Percentiles rank a stretch among this genome's conserved stretches.
phyloP scores from a whole-genome alignment of 2,797 vertebrate genomes.

The Pteropus rufus region DNA sequence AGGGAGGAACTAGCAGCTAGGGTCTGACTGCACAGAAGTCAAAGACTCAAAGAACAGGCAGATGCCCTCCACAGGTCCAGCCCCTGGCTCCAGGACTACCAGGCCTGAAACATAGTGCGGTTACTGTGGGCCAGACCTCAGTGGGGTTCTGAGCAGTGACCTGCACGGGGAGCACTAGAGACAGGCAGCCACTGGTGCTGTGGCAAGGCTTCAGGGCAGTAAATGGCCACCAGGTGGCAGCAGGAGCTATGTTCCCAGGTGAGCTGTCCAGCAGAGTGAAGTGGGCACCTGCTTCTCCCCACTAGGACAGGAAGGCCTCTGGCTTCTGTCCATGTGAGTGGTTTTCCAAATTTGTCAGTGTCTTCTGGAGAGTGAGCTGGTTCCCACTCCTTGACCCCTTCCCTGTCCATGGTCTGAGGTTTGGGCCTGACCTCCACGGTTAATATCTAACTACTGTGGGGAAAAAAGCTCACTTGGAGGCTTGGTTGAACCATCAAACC shows the following conservation, averaged over 20 bases:
- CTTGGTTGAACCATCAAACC: not conserved
- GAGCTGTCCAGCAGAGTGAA: not conserved
- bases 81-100: not conserved
- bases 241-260: not conserved
- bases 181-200: rapidly evolving
- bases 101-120: rapidly evolving
- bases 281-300: not conserved
- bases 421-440: not conserved
- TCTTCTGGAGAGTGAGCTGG: not conserved
- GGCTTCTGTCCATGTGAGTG: not conserved
- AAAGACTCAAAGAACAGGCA: not conserved
- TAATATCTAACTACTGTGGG: not conserved
- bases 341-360: not conserved
- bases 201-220: not conserved
- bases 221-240: conserved; percentile 55
- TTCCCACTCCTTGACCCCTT: not conserved
- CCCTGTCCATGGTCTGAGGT: not conserved
- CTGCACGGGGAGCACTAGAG: rapidly evolving
- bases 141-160: not conserved
- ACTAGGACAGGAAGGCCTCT: not conserved
- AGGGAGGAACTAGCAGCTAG: not conserved
- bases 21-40: not conserved
- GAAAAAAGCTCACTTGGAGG: not conserved
- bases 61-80: not conserved
- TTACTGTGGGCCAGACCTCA: not conserved